Evolutionary conservation across 2,113 vertebrate genomes (phyloP).

Genomic region (Neodontobutis hainanensis): DNA sequence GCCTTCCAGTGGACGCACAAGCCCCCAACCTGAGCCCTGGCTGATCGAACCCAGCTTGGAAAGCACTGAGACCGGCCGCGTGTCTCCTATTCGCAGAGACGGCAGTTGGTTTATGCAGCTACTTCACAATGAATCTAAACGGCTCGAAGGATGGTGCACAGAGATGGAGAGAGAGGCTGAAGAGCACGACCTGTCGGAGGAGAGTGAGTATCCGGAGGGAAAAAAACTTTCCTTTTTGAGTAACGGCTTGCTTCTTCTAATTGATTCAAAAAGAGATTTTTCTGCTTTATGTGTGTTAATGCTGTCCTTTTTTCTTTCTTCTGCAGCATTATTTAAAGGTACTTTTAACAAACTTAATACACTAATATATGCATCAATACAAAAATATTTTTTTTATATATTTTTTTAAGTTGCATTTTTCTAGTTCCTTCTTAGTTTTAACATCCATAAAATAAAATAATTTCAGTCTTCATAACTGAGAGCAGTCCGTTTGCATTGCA

Average conservation of each 20-base stretch:
- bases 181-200: slow-evolving; percentile 93
- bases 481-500: slow-evolving; percentile 3
- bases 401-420: slow-evolving; percentile 10
- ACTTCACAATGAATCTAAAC: slow-evolving; percentile 93
- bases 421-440: background rate
- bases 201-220: slow-evolving; percentile 85
- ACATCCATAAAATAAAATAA: background rate
- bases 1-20: slow-evolving; percentile 86
- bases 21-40: slow-evolving; percentile 90
- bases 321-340: slow-evolving; percentile 15
- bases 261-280: slow-evolving; percentile 5
- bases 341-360: background rate
- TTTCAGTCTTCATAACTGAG: background rate
- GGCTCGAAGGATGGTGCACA: slow-evolving; percentile 96
- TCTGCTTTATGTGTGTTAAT: slow-evolving; percentile 10
- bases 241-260: slow-evolving; percentile 12
- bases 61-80: slow-evolving; percentile 82
- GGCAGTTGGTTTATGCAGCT: slow-evolving; percentile 98
- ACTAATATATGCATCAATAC: slow-evolving; percentile 3
- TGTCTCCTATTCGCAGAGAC: slow-evolving; percentile 88
- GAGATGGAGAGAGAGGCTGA: slow-evolving; percentile 98
- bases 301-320: slow-evolving; percentile 13
- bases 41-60: slow-evolving; percentile 85
- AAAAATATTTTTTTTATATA: background rate
- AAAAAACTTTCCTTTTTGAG: slow-evolving; percentile 10